phyloP scores from a whole-genome alignment of 1,140 invertebrate genomes.

The Bombus fervidus region DNA sequence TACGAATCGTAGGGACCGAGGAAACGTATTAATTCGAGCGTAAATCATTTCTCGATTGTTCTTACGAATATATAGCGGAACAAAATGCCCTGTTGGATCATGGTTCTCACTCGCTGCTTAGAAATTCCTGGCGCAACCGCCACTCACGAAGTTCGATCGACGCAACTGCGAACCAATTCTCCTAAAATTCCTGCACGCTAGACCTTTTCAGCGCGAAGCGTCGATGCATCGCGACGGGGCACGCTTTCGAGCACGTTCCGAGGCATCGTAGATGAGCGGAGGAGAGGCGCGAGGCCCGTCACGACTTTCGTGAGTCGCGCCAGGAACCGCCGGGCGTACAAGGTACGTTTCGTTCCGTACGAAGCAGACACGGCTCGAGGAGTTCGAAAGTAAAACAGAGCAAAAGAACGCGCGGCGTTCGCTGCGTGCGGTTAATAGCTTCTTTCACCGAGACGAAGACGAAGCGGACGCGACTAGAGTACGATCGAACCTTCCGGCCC shows the following conservation, averaged over 20 bases:
- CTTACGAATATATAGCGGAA: too few species aligned
- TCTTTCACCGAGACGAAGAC: conserved; percentile 26
- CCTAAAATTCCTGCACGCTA: conserved; percentile 22
- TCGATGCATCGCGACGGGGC: neutral
- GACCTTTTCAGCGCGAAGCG: neutral
- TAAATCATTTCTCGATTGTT: neutral
- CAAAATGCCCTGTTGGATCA: neutral
- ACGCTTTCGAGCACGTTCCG: neutral
- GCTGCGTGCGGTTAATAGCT: conserved; percentile 48
- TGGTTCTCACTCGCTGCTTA: neutral
- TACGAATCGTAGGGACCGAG: neutral
- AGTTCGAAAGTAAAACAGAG: conserved; percentile 49
- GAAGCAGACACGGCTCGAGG: conserved; percentile 29
- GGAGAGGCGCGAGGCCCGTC: conserved; percentile 10
- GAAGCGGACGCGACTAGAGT: neutral
- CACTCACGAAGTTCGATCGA: neutral
- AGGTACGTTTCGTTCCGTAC: neutral
- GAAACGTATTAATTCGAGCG: neutral
- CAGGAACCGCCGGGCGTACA: neutral
- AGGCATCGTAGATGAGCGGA: neutral
- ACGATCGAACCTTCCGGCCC: neutral
- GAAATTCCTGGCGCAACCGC: neutral
- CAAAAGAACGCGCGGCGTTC: conserved; percentile 28
- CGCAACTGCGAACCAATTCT: neutral
- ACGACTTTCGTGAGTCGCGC: conserved; percentile 28